Evolutionary conservation across 2,797 vertebrate species (phyloP).

Genomic region (Decapterus maruadsi): DNA sequence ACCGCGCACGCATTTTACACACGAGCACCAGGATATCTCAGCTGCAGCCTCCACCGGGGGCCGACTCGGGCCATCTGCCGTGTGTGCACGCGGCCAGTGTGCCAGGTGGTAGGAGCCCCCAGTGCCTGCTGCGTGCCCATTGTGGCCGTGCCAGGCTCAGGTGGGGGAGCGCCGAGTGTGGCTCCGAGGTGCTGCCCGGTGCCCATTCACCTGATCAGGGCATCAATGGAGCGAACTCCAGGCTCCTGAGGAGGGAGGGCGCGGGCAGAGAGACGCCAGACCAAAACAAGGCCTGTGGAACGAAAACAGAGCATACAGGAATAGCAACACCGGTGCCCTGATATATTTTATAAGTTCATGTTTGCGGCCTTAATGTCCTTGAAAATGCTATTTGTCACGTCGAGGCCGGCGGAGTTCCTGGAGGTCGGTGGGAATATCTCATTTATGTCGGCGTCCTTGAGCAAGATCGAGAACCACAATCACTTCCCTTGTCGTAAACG

Average conservation of each 20-base stretch:
- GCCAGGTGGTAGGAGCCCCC: constrained; percentile 69
- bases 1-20: constrained; percentile 36
- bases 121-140: constrained; percentile 58
- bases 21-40: constrained; percentile 67
- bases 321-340: not conserved
- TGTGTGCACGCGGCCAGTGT: constrained; percentile 54
- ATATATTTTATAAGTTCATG: not conserved
- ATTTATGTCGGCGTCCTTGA: constrained; percentile 35
- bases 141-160: constrained; percentile 76
- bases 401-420: not conserved
- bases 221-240: constrained; percentile 36
- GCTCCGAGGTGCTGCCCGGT: constrained; percentile 17
- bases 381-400: not conserved
- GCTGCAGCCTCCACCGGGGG: constrained; percentile 62
- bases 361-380: not conserved
- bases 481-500: constrained; percentile 1
- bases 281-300: not conserved
- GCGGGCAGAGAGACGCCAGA: not conserved
- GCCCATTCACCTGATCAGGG: constrained; percentile 54
- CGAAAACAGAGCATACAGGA: not conserved
- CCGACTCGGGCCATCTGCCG: constrained; percentile 72
- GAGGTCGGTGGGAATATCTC: constrained; percentile 10
- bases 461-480: not conserved
- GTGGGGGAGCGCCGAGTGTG: constrained; percentile 37
- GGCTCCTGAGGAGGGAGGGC: constrained; percentile 9